Evolutionary conservation across 2,113 vertebrate genomes (phyloP).

Genomic region (Glareola pratincola): DNA sequence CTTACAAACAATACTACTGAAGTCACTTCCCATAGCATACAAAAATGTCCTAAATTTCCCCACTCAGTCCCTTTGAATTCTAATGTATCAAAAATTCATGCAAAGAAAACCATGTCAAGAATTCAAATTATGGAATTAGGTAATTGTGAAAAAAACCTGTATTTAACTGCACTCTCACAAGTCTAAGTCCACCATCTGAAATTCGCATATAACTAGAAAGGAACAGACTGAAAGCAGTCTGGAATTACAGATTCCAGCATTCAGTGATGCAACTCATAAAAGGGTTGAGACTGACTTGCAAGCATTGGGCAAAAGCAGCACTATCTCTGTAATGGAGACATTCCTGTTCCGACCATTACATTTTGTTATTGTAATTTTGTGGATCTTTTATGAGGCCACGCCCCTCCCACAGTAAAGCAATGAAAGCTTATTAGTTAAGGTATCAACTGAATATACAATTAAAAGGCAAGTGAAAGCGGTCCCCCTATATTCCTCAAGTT

Average conservation of each 20-base stretch:
- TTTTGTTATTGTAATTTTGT: not conserved
- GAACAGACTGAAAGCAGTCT: not conserved
- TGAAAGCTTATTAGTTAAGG: not conserved
- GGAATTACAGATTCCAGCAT: not conserved
- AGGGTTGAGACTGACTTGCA: not conserved
- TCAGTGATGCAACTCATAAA: not conserved
- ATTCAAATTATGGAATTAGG: not conserved
- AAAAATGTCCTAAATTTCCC: not conserved
- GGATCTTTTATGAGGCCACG: not conserved
- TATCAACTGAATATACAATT: not conserved
- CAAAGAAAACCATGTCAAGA: not conserved
- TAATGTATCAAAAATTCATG: not conserved
- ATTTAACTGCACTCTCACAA: not conserved
- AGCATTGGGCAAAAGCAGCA: not conserved
- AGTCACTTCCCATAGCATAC: not conserved
- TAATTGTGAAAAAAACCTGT: not conserved
- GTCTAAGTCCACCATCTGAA: not conserved
- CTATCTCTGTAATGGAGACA: not conserved
- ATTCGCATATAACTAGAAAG: not conserved
- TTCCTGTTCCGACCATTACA: not conserved
- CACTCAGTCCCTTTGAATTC: not conserved
- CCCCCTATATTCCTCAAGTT: not conserved
- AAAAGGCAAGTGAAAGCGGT: not conserved
- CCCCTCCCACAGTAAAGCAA: not conserved
- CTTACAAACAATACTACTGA: not conserved